Evolutionary conservation across 2,888 invertebrate genomes (phyloP).

Genomic region (Teleogryllus oceanicus): DNA sequence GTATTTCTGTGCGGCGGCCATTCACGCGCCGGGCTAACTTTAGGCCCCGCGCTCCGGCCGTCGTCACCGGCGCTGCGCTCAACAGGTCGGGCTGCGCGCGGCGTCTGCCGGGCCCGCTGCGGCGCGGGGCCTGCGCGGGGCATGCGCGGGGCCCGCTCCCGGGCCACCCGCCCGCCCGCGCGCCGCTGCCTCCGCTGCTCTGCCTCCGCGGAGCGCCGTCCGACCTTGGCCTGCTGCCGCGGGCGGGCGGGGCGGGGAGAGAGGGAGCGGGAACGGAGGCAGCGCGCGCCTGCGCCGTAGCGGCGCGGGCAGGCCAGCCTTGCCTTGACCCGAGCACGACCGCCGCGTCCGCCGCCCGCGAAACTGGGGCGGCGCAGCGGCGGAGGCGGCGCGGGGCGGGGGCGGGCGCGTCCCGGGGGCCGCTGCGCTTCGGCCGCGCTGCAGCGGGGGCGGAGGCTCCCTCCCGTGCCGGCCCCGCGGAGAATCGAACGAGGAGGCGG

Average conservation of each 20-base stretch:
- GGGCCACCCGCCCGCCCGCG: background rate
- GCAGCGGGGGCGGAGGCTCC: conserved; percentile 3
- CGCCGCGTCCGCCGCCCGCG: background rate
- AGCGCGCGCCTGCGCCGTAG: conserved; percentile 6
- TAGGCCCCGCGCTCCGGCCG: conserved; percentile 21
- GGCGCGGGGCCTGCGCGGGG: background rate
- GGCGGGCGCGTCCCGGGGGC: background rate
- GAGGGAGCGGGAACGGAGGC: background rate
- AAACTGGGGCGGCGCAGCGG: background rate
- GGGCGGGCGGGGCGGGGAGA: background rate
- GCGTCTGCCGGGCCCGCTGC: conserved; percentile 20
- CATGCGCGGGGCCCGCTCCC: background rate
- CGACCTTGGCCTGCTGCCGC: background rate
- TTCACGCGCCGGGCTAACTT: conserved; percentile 19
- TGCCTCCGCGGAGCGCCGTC: background rate
- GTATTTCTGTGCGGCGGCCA: conserved; percentile 12
- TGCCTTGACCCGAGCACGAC: background rate
- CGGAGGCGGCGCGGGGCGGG: background rate
- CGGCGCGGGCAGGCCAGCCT: conserved; percentile 1
- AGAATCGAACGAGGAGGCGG: background rate
- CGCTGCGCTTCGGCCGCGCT: background rate
- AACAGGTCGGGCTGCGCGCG: conserved; percentile 27
- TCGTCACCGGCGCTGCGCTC: background rate
- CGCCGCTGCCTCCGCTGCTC: background rate
- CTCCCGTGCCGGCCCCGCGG: background rate